Base-by-base conservation (phyloP, 2,888 invertebrate genomes). In the Sylvicola fuscatus region DNA sequence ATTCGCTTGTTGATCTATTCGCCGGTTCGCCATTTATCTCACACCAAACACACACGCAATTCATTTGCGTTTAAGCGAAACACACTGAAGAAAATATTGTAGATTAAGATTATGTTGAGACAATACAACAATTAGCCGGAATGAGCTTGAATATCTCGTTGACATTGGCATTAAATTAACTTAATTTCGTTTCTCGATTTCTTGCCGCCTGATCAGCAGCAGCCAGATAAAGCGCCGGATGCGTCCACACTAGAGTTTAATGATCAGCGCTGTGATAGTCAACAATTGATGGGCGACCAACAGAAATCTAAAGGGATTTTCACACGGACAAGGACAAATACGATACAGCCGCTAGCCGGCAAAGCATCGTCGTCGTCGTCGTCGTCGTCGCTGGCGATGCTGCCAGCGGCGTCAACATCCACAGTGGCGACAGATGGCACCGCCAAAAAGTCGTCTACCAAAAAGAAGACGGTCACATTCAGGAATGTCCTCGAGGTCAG, bases 391-490 rank as follows among this genome's bases (percentile, higher is more conserved):
- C 6, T 29, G 29, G 29, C n/a, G 11, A 29, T 29, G 6, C n/a
- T 6, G 12, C 27, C 36, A 31, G 27, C 34, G 36, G 41, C 21
- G 11, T 26, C 13, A 27, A 26, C 27, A 30, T 16, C 28, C 7
- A 32, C 34, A 32, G 14, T 16, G 12, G 16, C 32, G 12, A 15
- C 15, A 38, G 70, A 69, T 52, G 71, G 71, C 57, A 70, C 69
- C 32, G 71, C n/a, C 14, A 29, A 10, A 33, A 38, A 43, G 32
- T 37, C 41, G 32, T 30, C 21, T 21, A 21, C 37, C 46, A 58
- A 65, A 38, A 70, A 69, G 53, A 71, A 71, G 58, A 70, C 70
- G 32, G 71, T 71, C 14, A 70, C 70, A 36, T 71, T 71, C 54
- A 70, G 70, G 42, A 68, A 66, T 44, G 66, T 69, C 38, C 50